A percentile compares a stretch with the other conserved stretches of the same genome.
Evolutionary conservation across 2,888 invertebrate genomes (phyloP).

Genomic region (Drosophila affinis): DNA sequence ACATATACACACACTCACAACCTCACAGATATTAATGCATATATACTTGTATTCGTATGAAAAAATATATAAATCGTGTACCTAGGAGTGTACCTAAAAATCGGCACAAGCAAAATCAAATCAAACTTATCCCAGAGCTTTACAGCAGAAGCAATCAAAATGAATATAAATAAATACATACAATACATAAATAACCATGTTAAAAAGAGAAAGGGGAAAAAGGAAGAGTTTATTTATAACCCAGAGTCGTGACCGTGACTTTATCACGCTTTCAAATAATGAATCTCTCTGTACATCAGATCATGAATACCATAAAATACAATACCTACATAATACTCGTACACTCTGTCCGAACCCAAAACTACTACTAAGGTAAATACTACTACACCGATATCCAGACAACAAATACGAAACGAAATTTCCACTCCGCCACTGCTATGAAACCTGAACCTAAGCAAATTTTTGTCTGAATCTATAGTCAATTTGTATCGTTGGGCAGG

Average conservation of each 20-base stretch:
- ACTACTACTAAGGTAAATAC: conserved; percentile 74
- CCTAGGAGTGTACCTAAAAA: conserved; percentile 61
- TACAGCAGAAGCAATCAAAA: conserved; percentile 51
- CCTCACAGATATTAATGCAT: conserved; percentile 22
- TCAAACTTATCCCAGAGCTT: conserved; percentile 43
- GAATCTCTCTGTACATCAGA: conserved; percentile 12
- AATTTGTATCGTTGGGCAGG: conserved; percentile 56
- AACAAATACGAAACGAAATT: conserved; percentile 3
- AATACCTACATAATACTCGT: neutral
- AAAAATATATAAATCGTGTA: conserved; percentile 45
- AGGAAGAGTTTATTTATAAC: conserved; percentile 19
- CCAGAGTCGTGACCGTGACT: conserved; percentile 4
- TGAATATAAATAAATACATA: conserved; percentile 28
- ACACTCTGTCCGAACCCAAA: conserved; percentile 55
- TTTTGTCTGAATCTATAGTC: conserved; percentile 53
- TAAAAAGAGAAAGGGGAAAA: neutral
- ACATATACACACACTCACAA: neutral
- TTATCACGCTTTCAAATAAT: conserved; percentile 10
- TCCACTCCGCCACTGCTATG: conserved; percentile 11
- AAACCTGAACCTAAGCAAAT: conserved; percentile 10
- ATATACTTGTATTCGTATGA: conserved; percentile 15
- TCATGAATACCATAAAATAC: conserved; percentile 27
- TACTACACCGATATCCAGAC: conserved; percentile 26
- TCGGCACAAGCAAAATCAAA: conserved; percentile 28
- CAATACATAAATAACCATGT: conserved; percentile 16